Evolutionary conservation across 2,797 vertebrate species (phyloP).

Genomic region (Galago senegalensis): DNA sequence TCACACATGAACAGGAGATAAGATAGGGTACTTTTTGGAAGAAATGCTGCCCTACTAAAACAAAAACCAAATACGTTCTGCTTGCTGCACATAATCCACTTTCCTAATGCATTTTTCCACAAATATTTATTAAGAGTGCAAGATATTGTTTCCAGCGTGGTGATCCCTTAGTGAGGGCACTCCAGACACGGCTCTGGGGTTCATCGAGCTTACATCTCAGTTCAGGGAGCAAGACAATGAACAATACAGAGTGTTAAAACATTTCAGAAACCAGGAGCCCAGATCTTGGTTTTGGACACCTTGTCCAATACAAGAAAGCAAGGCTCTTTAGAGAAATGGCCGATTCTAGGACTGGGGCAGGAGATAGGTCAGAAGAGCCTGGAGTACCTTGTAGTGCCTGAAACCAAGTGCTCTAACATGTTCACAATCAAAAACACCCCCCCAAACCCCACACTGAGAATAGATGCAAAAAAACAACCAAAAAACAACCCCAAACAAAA

Average conservation of each 20-base stretch:
- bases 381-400: background rate
- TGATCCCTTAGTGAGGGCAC: background rate
- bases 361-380: background rate
- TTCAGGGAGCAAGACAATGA: background rate
- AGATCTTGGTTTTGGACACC: background rate
- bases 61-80: conserved; percentile 24
- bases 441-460: no score
- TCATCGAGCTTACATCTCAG: background rate
- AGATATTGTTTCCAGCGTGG: background rate
- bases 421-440: background rate
- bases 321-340: background rate
- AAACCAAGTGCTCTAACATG: background rate
- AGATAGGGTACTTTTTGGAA: background rate
- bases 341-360: background rate
- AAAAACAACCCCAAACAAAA: background rate
- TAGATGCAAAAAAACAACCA: background rate
- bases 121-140: background rate
- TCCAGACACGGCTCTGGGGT: background rate
- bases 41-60: background rate
- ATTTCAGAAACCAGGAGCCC: background rate
- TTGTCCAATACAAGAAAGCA: background rate
- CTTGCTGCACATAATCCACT: background rate
- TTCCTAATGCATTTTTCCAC: background rate
- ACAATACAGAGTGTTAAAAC: background rate
- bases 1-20: background rate